Evolutionary conservation across 2,888 invertebrate genomes (phyloP).

Genomic region (Diplolepis rosae): DNA sequence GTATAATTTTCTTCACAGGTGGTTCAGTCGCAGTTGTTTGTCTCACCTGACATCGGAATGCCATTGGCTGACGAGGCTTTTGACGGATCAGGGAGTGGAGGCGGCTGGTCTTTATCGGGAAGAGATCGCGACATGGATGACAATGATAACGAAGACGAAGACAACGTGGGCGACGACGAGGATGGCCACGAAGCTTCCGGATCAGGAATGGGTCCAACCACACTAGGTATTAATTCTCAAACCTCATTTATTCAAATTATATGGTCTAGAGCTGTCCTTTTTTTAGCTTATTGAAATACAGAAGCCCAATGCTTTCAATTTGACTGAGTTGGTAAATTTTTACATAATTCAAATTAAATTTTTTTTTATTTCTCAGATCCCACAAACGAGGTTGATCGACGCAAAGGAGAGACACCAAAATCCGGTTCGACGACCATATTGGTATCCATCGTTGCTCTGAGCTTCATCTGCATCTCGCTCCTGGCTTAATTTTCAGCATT

Average conservation of each 20-base stretch:
- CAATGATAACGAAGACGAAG: conserved; percentile 43
- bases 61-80: conserved; percentile 68
- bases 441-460: conserved; percentile 40
- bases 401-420: conserved; percentile 34
- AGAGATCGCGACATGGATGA: background rate
- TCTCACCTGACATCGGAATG: conserved; percentile 65
- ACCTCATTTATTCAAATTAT: background rate
- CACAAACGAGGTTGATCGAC: conserved; percentile 43
- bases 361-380: conserved; percentile 50
- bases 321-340: background rate
- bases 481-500: conserved; percentile 52
- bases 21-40: conserved; percentile 67
- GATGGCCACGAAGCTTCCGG: conserved; percentile 65
- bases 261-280: background rate
- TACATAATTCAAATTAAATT: background rate
- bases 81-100: conserved; percentile 71
- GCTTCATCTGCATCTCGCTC: conserved; percentile 46
- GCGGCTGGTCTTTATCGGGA: background rate
- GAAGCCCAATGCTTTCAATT: background rate
- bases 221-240: conserved; percentile 52
- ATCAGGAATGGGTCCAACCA: conserved; percentile 64
- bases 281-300: background rate
- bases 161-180: conserved; percentile 46
- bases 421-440: conserved; percentile 42
- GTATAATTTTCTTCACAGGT: conserved; percentile 53